Evolutionary conservation across 2,113 vertebrate genomes (phyloP), one percentile per base, ranked within the genome.

Genomic region (Halichoeres trimaculatus): DNA sequence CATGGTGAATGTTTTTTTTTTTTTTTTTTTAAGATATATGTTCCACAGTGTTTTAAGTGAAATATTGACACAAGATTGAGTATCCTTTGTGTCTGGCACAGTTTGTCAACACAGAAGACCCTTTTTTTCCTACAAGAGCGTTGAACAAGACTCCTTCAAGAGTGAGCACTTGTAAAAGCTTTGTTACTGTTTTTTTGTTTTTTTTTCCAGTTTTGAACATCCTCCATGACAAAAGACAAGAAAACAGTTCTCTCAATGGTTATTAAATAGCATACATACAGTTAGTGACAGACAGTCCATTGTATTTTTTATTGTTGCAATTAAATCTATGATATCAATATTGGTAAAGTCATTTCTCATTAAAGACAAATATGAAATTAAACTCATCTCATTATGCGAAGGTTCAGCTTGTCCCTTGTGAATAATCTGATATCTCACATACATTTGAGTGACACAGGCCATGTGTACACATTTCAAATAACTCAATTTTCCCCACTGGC

Each of bases 401-500:
- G 30, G 20, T 30, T 61, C 38, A 14, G 14, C 36, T 1, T 38
- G 23, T 22, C 34, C 26, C 51, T 59, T 10, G 52, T 53, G 0
- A 58, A 43, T 66, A 51, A 61, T 48, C 41, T 69, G 4, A 35
- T 60, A 52, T 48, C n/a, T 9, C 58, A 34, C 20, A 34, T 20
- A 38, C 35, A 62, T 74, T 16, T 67, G 64, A 19, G 23, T 54
- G 71, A 75, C 66, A 19, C 57, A 54, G 35, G 58, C 54, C 52
- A 54, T 45, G 65, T 43, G 60, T 17, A 57, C 70, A 70, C 8
- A 52, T 58, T 59, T 74, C 65, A 48, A 62, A 84, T 56, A 54
- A 70, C 24, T 74, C 13, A 70, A 63, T 76, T 76, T 30, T 60
- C n/a, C 56, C 54, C 45, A 22, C 19, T 35, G 35, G 55, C 47